Evolutionary conservation across 2,113 vertebrate genomes (phyloP), one percentile per base, ranked within the genome.

Genomic region (Austrofundulus limnaeus): DNA sequence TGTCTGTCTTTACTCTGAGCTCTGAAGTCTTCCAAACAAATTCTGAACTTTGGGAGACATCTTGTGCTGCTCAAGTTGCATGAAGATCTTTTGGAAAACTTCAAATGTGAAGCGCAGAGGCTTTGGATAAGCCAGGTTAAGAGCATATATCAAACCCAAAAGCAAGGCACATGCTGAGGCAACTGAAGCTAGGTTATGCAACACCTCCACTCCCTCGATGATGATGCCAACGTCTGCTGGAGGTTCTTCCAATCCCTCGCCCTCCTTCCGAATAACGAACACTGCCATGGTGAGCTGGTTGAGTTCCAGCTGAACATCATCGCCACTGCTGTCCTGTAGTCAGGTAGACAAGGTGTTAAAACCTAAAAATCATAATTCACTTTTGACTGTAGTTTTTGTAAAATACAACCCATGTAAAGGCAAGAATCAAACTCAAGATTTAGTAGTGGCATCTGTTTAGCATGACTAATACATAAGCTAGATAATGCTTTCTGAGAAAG

Each of bases 141-240:
- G 69, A 11, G 53, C 37, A 64, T 58, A 63, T 7, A 46, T 72
- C 53, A 52, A 43, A 64, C 60, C 60, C 21, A 71, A 42, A 21
- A 66, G 69, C 46, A 64, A 53, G 51, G 53, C n/a, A n/a, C n/a
- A n/a, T n/a, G 24, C 60, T 58, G 60, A 64, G 53, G 52, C 53
- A 57, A 63, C 60, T 1, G 24, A 57, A 43, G 50, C 34, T 20
- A 51, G 34, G 24, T 51, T 21, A 50, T 51, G 21, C 70, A 61
- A 21, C 34, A 66, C 49, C 12, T 60, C 48, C 55, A 54, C 43
- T 6, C 50, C 50, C 25, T 74, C 64, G 45, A 45, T 25, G 38
- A 55, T 16, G 1, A 66, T 66, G 46, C 17, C 61, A 39, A 42
- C 49, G 51, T 74, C 64, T 50, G 16, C 51, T 13, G 63, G 49